phyloP scores from a whole-genome alignment of 2,797 vertebrate genomes.

The Characodon lateralis region DNA sequence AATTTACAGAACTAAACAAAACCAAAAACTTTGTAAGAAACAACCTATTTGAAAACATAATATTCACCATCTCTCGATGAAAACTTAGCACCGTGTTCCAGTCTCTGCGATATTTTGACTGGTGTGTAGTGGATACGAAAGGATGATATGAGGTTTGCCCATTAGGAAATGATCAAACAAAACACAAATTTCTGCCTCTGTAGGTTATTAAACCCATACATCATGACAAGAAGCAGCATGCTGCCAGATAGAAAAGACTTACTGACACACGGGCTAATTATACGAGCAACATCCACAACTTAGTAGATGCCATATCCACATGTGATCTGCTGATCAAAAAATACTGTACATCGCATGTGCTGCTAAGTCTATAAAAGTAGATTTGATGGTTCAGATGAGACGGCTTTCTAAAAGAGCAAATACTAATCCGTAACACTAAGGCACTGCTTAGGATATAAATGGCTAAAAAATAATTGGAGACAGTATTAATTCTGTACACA shows the following conservation, averaged over 20 bases:
- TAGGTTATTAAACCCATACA: constrained; percentile 44
- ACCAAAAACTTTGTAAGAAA: constrained; percentile 62
- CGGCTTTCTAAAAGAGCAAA: constrained; percentile 47
- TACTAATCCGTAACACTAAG: constrained; percentile 67
- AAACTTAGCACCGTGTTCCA: constrained; percentile 82
- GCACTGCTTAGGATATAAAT: constrained; percentile 71
- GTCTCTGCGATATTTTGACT: constrained; percentile 66
- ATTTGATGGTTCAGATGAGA: constrained; percentile 40
- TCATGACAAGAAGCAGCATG: constrained; percentile 36
- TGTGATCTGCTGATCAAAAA: constrained; percentile 42
- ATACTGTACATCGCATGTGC: constrained; percentile 60
- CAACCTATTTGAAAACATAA: constrained; percentile 56
- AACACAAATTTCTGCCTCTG: constrained; percentile 45
- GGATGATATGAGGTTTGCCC: constrained; percentile 37
- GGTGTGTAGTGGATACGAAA: constrained; percentile 67
- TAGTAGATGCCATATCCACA: constrained; percentile 52
- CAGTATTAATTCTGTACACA: constrained; percentile 35
- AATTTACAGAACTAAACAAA: constrained; percentile 66
- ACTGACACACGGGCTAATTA: constrained; percentile 38
- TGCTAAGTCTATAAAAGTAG: constrained; percentile 51
- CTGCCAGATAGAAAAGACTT: constrained; percentile 43
- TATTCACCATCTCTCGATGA: constrained; percentile 63
- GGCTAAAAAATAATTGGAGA: constrained; percentile 44
- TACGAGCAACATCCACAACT: constrained; percentile 40
- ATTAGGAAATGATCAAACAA: constrained; percentile 38